Percentiles rank a stretch among this genome's conserved stretches.
These are phyloP conservation scores for Etheostoma spectabile DNA, from an alignment of 2,113 vertebrate species.

Conservation along the genomic window DNA sequence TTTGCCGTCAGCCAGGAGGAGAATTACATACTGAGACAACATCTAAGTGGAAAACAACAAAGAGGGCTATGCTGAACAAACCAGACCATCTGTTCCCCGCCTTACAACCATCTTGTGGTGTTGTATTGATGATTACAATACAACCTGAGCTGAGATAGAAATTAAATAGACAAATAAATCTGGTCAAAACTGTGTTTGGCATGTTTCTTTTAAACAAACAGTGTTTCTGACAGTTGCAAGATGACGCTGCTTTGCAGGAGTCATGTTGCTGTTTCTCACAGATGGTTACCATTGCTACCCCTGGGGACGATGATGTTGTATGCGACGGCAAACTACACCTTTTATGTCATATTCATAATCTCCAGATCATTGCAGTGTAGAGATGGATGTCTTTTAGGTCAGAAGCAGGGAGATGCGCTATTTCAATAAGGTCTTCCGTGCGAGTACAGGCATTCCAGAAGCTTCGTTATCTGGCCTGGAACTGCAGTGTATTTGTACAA, in stretches of 20 bases:
- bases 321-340: too few relatives aligned
- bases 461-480: too few relatives aligned
- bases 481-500: too few relatives aligned
- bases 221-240: constrained; percentile 27
- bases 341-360: too few relatives aligned
- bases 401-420: too few relatives aligned
- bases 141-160: constrained; percentile 20
- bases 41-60: constrained; percentile 50
- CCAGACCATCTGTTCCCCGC: constrained; percentile 49
- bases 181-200: background rate
- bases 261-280: constrained; percentile 3
- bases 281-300: constrained; percentile 6
- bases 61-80: constrained; percentile 41
- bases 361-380: too few relatives aligned
- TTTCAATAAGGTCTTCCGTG: too few relatives aligned
- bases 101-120: constrained; percentile 19
- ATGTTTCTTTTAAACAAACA: constrained; percentile 15
- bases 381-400: too few relatives aligned
- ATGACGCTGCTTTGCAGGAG: constrained; percentile 14
- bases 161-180: constrained; percentile 14
- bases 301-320: too few relatives aligned
- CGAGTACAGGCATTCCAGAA: too few relatives aligned
- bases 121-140: constrained; percentile 36
- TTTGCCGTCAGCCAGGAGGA: constrained; percentile 25
- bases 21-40: constrained; percentile 39